Evolutionary conservation across 2,888 invertebrate genomes (phyloP), one percentile per base, ranked within the genome.

Genomic region (Synergus japonicus): DNA sequence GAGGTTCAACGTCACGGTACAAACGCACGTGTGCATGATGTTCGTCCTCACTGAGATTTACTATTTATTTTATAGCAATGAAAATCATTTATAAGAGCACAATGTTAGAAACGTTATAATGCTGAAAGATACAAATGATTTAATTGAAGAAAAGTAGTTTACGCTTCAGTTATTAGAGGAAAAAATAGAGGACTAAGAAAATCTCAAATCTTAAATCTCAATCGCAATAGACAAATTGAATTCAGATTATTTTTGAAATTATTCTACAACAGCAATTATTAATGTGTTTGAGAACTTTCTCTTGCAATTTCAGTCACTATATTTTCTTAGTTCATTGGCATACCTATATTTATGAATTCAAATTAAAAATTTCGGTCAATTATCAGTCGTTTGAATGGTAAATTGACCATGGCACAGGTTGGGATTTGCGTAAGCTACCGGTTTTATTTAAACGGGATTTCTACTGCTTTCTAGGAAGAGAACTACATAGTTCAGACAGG

Each of bases 401-500:
- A 69, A 69, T 69, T 49, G 69, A 69, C 69, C 69, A 69, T 49
- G 69, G 69, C 69, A 49, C n/a, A 49, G 49, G 69, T 29, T 69
- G 8, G n/a, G 69, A 49, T 15, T 69, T 69, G 49, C 44, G n/a
- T 69, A 69, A 69, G 49, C 49, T 49, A 69, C 69, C 69, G 49
- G 69, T 69, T 69, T 69, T 69, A 69, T 69, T 69, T 69, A 69
- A 69, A 69, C 69, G 46, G 69, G 69, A 69, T 69, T 69, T 69
- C 69, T 69, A 69, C 46, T n/a, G 46, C 69, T 69, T 69, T 69
- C 69, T 69, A 69, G 69, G 49, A 49, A 69, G 69, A 69, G 49
- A 69, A 69, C 49, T 22, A 66, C 66, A 66, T 66, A 46, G 44
- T 15, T 46, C 29, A 22, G 67, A 67, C 29, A 67, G 13, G 46